Evolutionary conservation across 2,113 vertebrate genomes (phyloP), one percentile per base, ranked within the genome.

Genomic region (Pontoporia blainvillei): DNA sequence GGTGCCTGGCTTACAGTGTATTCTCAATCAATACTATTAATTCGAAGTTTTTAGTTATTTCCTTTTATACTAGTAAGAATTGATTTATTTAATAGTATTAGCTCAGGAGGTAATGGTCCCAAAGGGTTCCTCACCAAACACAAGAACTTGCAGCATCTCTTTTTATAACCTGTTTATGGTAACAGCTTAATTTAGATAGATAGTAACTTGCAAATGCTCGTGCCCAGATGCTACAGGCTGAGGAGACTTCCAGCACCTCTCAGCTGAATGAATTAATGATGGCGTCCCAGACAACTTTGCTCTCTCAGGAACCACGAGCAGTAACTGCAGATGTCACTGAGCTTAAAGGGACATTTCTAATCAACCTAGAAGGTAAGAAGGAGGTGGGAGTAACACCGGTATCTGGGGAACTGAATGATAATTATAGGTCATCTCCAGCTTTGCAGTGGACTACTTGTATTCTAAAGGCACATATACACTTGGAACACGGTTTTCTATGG

Each of bases 231-330:
- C 98, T 99, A 8, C 99, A 99, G 73, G 98, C 98, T 2, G 98
- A 99, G 79, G 98, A 99, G 96, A 98, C 98, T 4, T 99, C 99
- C 13, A 99, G 98, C 96, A 98, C 96, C 57, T 99, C 99, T 6
- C 99, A 99, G 98, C 97, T 99, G 96, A 99, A 98, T 6, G 99
- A 99, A 96, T 97, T 99, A 85, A 99, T 99, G 99, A 99, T 99
- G 99, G 98, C 98, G 17, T 99, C 99, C 0, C 99, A 99, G 96
- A 99, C 99, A 72, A 99, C 98, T 0, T 98, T 99, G 95, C 97
- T 99, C 83, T 97, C 98, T 0, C 84, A 98, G 88, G 90, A 99
- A 5, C 99, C 99, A 5, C 97, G 98, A 1, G 99, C 99, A 96
- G 97, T 99, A 12, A 94, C 98, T 6, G 31, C 98, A 0, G 99